Base-by-base conservation (phyloP, 2,888 invertebrate genomes). In the Noctuana brunneofusca region DNA sequence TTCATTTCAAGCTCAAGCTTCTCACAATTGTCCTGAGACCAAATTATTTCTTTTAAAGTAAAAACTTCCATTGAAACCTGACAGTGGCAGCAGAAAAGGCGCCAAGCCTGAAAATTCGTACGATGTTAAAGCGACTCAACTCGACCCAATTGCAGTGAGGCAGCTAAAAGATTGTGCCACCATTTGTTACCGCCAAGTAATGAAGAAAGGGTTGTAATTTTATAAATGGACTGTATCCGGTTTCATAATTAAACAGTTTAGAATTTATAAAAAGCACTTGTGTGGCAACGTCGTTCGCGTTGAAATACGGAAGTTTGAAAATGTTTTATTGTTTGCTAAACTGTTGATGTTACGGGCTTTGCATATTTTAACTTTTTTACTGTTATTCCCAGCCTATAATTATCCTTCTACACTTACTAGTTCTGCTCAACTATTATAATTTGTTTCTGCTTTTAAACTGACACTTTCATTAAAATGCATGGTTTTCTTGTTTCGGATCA, bases 161-260 rank as follows among this genome's bases (percentile, higher is more conserved):
- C 53, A 24, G 46, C 22, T 48, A 48, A 54, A 54, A 60, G 60
- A 53, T 53, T 54, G 14, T 43, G 32, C 53, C 22, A 46, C 30
- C 58, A 53, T 59, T 59, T 59, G 53, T 53, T 43, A 32, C 43
- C 46, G 53, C 3, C 20, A 22, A 54, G 32, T 60, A 11, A 46
- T 32, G 60, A 49, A 30, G 54, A 49, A 27, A 55, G 54, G 54
- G 46, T 48, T 62, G 60, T 35, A 53, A 48, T 54, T 60, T 58
- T 54, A 46, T 60, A 48, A 55, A 49, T 62, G 54, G 38, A 35
- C 16, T 20, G 35, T 53, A 49, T 49, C 54, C 60, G 38, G 60
- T 48, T 38, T 55, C 12, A 48, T 60, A 62, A 62, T 27, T 58
- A 58, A 50, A 58, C 38, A 41, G 9, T 41, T 52, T 52, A 18